Evolutionary conservation across 2,888 invertebrate species (phyloP), one percentile per base, ranked within the genome.

Genomic region (Cylindroiulus punctatus): DNA sequence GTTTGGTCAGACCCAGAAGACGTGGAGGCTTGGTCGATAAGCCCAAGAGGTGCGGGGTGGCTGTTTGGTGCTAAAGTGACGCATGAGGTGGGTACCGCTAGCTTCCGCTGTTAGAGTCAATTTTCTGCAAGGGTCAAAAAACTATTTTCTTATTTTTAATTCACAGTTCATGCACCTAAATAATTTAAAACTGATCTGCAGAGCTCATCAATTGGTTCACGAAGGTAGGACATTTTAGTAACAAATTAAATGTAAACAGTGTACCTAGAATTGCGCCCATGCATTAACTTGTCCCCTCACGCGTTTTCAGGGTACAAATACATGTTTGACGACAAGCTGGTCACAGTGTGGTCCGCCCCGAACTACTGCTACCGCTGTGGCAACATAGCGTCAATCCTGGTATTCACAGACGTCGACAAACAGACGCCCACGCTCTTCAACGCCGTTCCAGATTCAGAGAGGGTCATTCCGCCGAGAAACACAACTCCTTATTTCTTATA

Each of bases 1-100:
- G 95, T 99, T 85, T 99, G 99, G 99, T 99, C 99, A 5, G 99
- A 99, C 92, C 99, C 99, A 47, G 98, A 99, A 90, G 98, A 99
- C 90, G 95, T 98, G 86, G 96, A 97, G 88, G 94, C 94, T 89
- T 98, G 98, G 98, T 93, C 95, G 76, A 94, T 97, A 86, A 98
- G 97, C 92, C 98, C 98, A 0, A 93, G 99, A 89, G 99, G 99
- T 52, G 99, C 99, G 86, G 99, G 99, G 19, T 98, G 98, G 96
- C 92, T 99, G 84, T 99, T 99, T 92, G 99, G 99, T 47, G 94
- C 96, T 89, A 95, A 94, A 91, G 98, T 98, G 84, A 98, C 98
- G 82, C 95, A 97, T 90, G 94, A 96, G 86, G 89, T 88, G 88
- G 82, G 47, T 84, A 32, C 47, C 14, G 84, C 19, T 57, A 3